These are phyloP conservation scores for Eucera pruinosa DNA, from an alignment of 2,888 invertebrate species.

Conservation along the genomic window DNA sequence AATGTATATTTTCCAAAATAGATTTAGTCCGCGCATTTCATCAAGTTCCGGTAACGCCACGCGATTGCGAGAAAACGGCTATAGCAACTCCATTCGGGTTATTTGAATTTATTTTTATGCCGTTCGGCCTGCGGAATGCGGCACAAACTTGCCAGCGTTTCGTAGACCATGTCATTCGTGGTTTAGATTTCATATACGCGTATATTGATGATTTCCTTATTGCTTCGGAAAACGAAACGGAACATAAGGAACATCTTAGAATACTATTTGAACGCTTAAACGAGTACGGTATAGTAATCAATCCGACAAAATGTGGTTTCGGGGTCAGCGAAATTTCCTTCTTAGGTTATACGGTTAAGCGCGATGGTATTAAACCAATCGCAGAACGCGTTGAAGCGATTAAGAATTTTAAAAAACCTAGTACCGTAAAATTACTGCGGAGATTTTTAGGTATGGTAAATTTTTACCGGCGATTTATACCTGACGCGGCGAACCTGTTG, in stretches of 20 bases:
- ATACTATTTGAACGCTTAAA: background rate
- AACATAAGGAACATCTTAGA: slow-evolving; percentile 21
- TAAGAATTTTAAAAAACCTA: slow-evolving; percentile 65
- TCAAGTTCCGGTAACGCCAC: slow-evolving; percentile 69
- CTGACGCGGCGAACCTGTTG: slow-evolving; percentile 7
- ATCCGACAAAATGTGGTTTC: no score
- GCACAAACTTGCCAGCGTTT: no score
- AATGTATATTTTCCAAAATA: slow-evolving; percentile 57
- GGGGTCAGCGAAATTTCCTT: slow-evolving; percentile 56
- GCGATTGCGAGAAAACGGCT: slow-evolving; percentile 73
- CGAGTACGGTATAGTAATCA: no score
- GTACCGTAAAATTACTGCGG: slow-evolving; percentile 71
- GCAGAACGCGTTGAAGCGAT: slow-evolving; percentile 75
- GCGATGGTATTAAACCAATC: slow-evolving; percentile 73
- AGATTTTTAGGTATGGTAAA: no score
- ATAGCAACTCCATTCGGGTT: no score
- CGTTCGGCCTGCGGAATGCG: no score
- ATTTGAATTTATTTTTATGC: no score
- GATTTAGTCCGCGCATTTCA: slow-evolving; percentile 68
- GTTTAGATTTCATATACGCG: no score
- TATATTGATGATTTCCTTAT: slow-evolving; percentile 1
- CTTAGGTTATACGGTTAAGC: slow-evolving; percentile 69
- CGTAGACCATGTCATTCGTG: no score
- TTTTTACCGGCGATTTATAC: slow-evolving; percentile 71
- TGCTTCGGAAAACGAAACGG: slow-evolving; percentile 13